A percentile compares a stretch with the other conserved stretches of the same genome.
These are phyloP conservation scores for Onychostoma macrolepis DNA, from an alignment of 2,113 vertebrate genomes.

Conservation along the genomic window DNA sequence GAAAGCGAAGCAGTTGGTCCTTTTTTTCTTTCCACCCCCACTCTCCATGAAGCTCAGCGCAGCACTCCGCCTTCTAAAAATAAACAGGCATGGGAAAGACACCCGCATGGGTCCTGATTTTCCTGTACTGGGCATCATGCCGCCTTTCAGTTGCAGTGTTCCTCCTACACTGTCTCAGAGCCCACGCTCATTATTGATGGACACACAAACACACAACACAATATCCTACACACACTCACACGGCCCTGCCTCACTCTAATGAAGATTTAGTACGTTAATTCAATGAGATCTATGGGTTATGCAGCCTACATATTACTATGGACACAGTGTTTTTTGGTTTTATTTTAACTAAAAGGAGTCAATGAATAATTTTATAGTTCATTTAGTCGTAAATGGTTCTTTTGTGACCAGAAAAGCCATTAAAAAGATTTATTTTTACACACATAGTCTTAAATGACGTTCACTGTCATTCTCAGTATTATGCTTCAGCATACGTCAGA, in stretches of 20 bases:
- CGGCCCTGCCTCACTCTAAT: neutral
- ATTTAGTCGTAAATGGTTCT: neutral
- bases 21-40: constrained; percentile 24
- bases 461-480: neutral
- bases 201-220: neutral
- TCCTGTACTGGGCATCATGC: constrained; percentile 34
- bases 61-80: constrained; percentile 34
- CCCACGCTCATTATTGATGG: constrained; percentile 9
- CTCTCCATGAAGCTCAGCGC: constrained; percentile 10
- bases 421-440: neutral
- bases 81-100: constrained; percentile 31
- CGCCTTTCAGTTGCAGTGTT: constrained; percentile 57
- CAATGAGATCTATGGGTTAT: neutral
- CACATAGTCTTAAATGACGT: neutral
- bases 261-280: neutral
- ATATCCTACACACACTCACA: neutral
- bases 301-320: neutral
- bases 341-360: neutral
- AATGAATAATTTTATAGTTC: neutral
- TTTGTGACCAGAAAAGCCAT: neutral
- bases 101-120: constrained; percentile 17
- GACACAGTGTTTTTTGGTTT: neutral
- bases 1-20: neutral
- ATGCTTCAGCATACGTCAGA: neutral
- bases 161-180: constrained; percentile 35